Base-by-base conservation (phyloP, 2,888 invertebrate genomes). In the Oligia latruncula region DNA sequence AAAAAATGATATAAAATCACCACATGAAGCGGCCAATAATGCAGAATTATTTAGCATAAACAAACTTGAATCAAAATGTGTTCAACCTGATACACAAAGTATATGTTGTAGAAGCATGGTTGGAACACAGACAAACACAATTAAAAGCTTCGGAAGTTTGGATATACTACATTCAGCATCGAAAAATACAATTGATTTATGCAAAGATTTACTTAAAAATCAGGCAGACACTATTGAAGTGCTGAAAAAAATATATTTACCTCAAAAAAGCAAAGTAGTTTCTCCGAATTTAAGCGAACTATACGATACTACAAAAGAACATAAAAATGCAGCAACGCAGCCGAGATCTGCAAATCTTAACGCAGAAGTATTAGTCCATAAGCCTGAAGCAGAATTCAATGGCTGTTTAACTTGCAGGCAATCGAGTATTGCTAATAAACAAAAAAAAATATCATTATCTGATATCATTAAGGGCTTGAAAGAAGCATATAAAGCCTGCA, bases 401-500 rank as follows among this genome's bases (percentile, higher is more conserved):
- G 60, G 76, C 17, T 64, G 72, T 60, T 60, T 73, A 64, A 35
- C n/a, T 49, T 15, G 5, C 49, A 55, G 11, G 17, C 60, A 71
- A 78, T 67, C 72, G 1, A 60, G 78, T 46, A 40, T 64, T 11
- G 29, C 74, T 8, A 46, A 71, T 2, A 79, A 67, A 68, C 43
- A 43, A 17, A 72, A n/a, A 64, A 82, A 77, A 73, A 73, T 91
- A 70, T 84, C 91, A 29, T 91, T 90, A 62, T 84, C 85, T 65
- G 93, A 96, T 79, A 92, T 96, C 77, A 84, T 94, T 9, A 90
- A 89, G 62, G 93, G 89, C 89, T 89, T 96, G 67, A 95, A 93
- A 89, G 94, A 95, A 83, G 92, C 92, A 29, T 96, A 95, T 72
- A 91, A 93, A 71, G 94, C 93, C 0, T 96, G 96, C 72, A 95